A percentile compares a stretch with the other conserved stretches of the same genome.
phyloP scores from a whole-genome alignment of 1,140 invertebrate genomes.

The Papilio xuthus region DNA sequence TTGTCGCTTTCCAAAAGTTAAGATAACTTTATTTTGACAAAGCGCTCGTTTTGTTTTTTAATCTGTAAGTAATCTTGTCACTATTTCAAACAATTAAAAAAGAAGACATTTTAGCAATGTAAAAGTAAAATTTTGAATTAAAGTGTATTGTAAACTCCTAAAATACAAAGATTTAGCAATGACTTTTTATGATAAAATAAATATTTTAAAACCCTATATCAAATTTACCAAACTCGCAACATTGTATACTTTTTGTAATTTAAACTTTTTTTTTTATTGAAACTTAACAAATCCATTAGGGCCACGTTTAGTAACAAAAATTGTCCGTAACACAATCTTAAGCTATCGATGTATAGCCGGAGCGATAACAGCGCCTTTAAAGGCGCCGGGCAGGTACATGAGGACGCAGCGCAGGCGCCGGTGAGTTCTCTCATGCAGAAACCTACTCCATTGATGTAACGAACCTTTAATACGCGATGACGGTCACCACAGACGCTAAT shows the following conservation, averaged over 20 bases:
- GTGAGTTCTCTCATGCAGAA: conserved; percentile 67
- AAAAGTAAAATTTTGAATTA: neutral
- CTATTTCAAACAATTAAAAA: neutral
- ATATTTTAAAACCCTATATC: neutral
- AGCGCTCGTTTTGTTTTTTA: conserved; percentile 41
- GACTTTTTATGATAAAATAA: neutral
- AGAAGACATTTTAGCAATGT: neutral
- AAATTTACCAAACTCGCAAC: neutral
- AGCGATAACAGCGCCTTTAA: conserved; percentile 64
- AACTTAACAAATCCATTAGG: conserved; percentile 37
- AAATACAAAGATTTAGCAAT: too few species aligned
- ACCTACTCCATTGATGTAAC: conserved; percentile 72
- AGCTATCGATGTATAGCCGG: conserved; percentile 41
- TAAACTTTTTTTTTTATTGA: conserved; percentile 4
- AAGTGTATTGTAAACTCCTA: too few species aligned
- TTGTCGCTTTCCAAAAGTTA: conserved; percentile 44
- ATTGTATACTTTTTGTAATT: neutral
- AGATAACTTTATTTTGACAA: conserved; percentile 40
- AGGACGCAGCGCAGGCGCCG: conserved; percentile 59
- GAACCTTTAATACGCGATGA: conserved; percentile 71
- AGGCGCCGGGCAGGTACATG: conserved; percentile 59
- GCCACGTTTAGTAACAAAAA: conserved; percentile 34
- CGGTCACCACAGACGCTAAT: conserved; percentile 74
- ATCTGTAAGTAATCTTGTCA: conserved; percentile 17
- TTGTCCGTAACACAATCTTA: conserved; percentile 63